Conservation (phyloP, 2,113 vertebrate genomes). For the Nothobranchius kuhntae region DNA sequence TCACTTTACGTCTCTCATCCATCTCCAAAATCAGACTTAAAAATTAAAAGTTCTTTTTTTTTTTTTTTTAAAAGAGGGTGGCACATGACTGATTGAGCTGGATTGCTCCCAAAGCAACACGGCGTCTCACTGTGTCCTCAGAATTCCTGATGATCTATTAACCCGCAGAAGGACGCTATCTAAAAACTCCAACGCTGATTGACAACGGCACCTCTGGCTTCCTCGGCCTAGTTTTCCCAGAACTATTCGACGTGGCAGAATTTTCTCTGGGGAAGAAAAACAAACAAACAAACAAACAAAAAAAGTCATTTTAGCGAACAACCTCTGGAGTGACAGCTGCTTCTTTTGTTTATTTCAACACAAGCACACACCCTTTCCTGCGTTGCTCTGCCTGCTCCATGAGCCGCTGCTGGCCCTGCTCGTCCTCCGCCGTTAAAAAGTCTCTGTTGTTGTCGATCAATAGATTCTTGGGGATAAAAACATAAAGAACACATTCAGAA, state of each 20-base stretch:
- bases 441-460: conserved; percentile 84
- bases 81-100: conserved; percentile 21
- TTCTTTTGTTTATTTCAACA: not conserved
- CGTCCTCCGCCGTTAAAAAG: conserved; percentile 82
- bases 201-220: conserved; percentile 81
- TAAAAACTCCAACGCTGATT: conserved; percentile 80
- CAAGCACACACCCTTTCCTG: conserved; percentile 77
- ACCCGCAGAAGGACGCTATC: conserved; percentile 58
- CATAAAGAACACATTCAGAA: not conserved
- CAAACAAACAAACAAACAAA: too few relatives aligned
- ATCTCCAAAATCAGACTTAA: too few relatives aligned
- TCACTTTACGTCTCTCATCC: too few relatives aligned
- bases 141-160: conserved; percentile 26
- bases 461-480: conserved; percentile 80
- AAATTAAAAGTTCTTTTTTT: not conserved
- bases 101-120: conserved; percentile 52
- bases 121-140: conserved; percentile 17
- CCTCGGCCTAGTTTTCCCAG: conserved; percentile 61
- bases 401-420: conserved; percentile 81
- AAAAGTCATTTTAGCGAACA: not conserved
- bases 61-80: not conserved
- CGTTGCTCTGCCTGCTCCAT: conserved; percentile 73
- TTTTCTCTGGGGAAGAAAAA: conserved; percentile 52
- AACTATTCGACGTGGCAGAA: conserved; percentile 29
- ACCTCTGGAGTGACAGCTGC: not conserved